A percentile compares a stretch with the other conserved stretches of the same genome.
These are phyloP conservation scores for Margarornis squamiger DNA, from an alignment of 2,797 vertebrate species.

Conservation along the genomic window DNA sequence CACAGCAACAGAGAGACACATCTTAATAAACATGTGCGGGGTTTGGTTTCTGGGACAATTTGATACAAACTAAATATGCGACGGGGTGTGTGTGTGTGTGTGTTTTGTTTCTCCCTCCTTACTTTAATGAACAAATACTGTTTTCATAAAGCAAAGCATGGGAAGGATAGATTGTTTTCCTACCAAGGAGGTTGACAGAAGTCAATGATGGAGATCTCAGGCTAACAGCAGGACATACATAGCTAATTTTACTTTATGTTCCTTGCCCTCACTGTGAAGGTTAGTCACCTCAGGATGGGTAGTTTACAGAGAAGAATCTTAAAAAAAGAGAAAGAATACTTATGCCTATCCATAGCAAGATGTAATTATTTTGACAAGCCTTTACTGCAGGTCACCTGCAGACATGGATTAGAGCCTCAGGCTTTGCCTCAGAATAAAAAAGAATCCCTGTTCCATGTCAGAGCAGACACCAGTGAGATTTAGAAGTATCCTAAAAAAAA, in stretches of 20 bases:
- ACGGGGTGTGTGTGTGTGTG: background rate
- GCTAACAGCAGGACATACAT: background rate
- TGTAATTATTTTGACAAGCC: slow-evolving; percentile 13
- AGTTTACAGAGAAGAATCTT: background rate
- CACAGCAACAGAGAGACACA: slow-evolving; percentile 22
- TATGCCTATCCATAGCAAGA: background rate
- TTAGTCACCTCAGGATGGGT: background rate
- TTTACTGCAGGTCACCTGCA: background rate
- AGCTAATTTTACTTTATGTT: slow-evolving; percentile 17
- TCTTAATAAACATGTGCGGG: slow-evolving; percentile 63
- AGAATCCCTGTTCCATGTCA: background rate
- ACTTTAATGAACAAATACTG: background rate
- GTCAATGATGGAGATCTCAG: background rate
- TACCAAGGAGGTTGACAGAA: background rate
- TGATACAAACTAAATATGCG: background rate
- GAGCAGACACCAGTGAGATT: background rate
- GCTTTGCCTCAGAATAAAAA: background rate
- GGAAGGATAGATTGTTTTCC: background rate
- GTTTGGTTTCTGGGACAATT: slow-evolving; percentile 39
- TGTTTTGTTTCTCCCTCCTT: background rate
- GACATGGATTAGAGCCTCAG: slow-evolving; percentile 1
- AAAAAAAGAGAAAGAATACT: background rate
- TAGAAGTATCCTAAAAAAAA: background rate
- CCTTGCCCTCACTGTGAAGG: background rate
- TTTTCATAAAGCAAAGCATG: background rate